Evolutionary conservation across 37 sponge, comb jelly and placozoan species (phyloP).

Genomic region (Geodia barretti): DNA sequence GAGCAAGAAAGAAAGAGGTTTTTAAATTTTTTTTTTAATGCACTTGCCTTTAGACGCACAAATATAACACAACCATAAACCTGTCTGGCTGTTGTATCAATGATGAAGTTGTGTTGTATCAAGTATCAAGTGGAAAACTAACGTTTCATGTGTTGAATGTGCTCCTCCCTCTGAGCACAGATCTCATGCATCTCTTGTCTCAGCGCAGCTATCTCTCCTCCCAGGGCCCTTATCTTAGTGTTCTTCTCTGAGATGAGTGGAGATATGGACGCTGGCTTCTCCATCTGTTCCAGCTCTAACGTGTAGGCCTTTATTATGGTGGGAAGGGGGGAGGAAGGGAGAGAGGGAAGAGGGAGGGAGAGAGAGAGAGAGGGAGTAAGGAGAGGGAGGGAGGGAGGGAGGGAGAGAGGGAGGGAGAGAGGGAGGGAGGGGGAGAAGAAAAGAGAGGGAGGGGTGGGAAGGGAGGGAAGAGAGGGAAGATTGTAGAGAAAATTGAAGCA

Average conservation of each 20-base stretch:
- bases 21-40: too few species aligned
- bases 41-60: neutral
- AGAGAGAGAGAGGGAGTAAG: neutral
- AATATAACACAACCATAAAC: too few species aligned
- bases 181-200: slow-evolving; percentile 7
- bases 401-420: slow-evolving; percentile 20
- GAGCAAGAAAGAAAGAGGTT: too few species aligned
- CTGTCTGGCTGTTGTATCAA: too few species aligned
- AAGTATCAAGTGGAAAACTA: too few species aligned
- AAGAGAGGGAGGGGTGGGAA: neutral
- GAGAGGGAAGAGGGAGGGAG: neutral
- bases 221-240: slow-evolving; percentile 10
- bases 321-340: neutral
- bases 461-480: neutral
- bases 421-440: neutral
- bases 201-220: slow-evolving; percentile 8
- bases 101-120: too few species aligned
- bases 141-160: slow-evolving; percentile 2
- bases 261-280: slow-evolving; percentile 12
- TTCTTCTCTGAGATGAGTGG: slow-evolving; percentile 27
- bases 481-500: too few species aligned
- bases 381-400: slow-evolving; percentile 32
- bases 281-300: slow-evolving; percentile 41
- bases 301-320: slow-evolving; percentile 21
- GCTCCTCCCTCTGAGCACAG: slow-evolving; percentile 3